Base-by-base conservation (phyloP, 2,888 invertebrate genomes). In the Scaptomyza parva region DNA sequence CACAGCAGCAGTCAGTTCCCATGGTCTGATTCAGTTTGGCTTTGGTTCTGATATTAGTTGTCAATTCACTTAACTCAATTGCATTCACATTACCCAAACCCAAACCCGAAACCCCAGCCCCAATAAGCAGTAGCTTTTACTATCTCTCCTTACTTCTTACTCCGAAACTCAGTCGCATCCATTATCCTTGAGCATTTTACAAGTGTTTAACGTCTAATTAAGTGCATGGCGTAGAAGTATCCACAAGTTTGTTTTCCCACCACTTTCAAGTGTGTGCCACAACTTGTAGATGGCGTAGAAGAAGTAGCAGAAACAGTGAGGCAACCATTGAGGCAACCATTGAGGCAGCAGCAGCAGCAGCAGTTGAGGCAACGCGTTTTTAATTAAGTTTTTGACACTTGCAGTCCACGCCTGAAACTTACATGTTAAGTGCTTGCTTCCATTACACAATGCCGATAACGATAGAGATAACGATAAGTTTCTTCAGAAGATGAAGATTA, bases 141-240 rank as follows among this genome's bases (percentile, higher is more conserved):
- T 7, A 5, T 22, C 8, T 14, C 37, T 37, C 9, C 9, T n/a
- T n/a, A n/a, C 35, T 14, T 14, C 35, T 14, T 37, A 8, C 44
- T 43, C 33, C 43, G 50, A 28, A 35, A 59, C 63, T 54, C 75
- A 58, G 55, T 72, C 69, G 71, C 66, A 80, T 75, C 86, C 84
- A 84, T 85, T 88, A 85, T 88, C 84, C 81, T 68, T 70, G 88
- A 85, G 88, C 63, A 72, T 76, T 86, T 82, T 79, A 80, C 88
- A 84, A 85, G 84, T 85, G 88, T 83, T 85, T 88, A 83, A 85
- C 88, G 73, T 87, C 87, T 83, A 83, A 83, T 83, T 87, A 83
- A 83, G 86, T 87, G 86, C 69, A 83, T 82, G 73, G 65, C 54
- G 58, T 70, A 68, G 78, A 70, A 84, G 87, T 69, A 81, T 64